These are phyloP conservation scores for Gymnopithys bicolor DNA, from an alignment of 2,797 vertebrate species.

Conservation along the genomic window DNA sequence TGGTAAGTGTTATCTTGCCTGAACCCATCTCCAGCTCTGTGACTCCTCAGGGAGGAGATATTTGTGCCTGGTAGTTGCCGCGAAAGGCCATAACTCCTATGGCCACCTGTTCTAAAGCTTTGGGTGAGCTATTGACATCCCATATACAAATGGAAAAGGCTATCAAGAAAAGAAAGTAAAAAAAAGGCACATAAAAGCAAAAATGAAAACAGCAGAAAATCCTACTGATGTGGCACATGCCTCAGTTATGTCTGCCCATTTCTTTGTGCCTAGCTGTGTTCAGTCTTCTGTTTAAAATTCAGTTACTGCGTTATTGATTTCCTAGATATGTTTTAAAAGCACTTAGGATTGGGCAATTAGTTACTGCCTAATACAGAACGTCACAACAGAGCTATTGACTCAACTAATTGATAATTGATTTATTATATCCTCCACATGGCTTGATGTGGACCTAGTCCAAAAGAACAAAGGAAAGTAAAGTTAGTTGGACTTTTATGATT, in stretches of 20 bases:
- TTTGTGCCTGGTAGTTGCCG: background rate
- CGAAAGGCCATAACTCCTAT: background rate
- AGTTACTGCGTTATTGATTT: slow-evolving; percentile 87
- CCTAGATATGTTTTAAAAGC: slow-evolving; percentile 88
- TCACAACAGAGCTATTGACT: slow-evolving; percentile 89
- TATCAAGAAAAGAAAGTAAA: background rate
- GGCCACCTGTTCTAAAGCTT: background rate
- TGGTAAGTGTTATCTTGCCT: background rate
- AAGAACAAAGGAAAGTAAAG: slow-evolving; percentile 39
- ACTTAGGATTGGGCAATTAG: slow-evolving; percentile 92
- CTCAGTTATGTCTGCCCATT: background rate
- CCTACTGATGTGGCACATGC: background rate
- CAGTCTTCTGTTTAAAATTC: slow-evolving; percentile 71
- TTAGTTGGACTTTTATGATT: background rate
- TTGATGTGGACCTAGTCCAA: slow-evolving; percentile 28
- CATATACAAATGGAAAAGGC: background rate
- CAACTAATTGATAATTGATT: slow-evolving; percentile 87
- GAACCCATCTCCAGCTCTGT: background rate
- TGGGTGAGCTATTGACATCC: slow-evolving; percentile 3
- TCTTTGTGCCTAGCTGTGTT: slow-evolving; percentile 14
- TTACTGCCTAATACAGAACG: slow-evolving; percentile 94
- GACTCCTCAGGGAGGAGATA: background rate
- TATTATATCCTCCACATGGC: slow-evolving; percentile 78
- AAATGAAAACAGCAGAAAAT: background rate
- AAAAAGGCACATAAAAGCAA: background rate